phyloP scores from a whole-genome alignment of 2,888 invertebrate species.

The Hesperia comma region DNA sequence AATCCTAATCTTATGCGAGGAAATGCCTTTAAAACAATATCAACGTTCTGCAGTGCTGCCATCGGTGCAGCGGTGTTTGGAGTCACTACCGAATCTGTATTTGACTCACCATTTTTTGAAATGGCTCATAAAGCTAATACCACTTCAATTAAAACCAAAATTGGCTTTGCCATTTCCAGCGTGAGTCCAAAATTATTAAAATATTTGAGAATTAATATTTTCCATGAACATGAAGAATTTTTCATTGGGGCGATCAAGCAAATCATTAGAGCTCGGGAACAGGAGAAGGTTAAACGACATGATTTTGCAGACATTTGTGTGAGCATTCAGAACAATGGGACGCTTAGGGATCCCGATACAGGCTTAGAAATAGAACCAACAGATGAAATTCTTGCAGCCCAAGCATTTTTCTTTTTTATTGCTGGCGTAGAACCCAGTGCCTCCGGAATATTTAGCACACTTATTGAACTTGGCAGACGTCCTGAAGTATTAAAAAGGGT shows the following conservation, averaged over 20 bases:
- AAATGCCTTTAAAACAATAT: constrained; percentile 48
- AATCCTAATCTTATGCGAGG: constrained; percentile 52
- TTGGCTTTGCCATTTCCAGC: constrained; percentile 48
- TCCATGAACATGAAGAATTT: constrained; percentile 40
- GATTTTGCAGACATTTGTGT: constrained; percentile 49
- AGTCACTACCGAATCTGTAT: constrained; percentile 57
- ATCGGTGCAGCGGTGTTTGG: constrained; percentile 69
- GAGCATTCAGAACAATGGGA: constrained; percentile 47
- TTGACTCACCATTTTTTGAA: constrained; percentile 62
- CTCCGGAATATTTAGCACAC: constrained; percentile 54
- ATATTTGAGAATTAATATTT: constrained; percentile 30
- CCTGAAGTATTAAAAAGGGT: constrained; percentile 57
- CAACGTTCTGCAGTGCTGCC: constrained; percentile 57
- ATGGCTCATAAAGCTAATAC: constrained; percentile 49
- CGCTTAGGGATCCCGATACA: constrained; percentile 53
- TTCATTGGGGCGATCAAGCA: constrained; percentile 46
- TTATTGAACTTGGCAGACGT: constrained; percentile 62
- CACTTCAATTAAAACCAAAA: constrained; percentile 37
- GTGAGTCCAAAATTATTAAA: constrained; percentile 44
- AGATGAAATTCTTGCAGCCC: constrained; percentile 62
- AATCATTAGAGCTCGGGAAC: constrained; percentile 41
- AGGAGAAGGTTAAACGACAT: constrained; percentile 40
- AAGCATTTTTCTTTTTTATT: constrained; percentile 67
- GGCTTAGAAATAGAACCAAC: constrained; percentile 60
- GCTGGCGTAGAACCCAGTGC: constrained; percentile 72